A percentile compares a stretch with the other conserved stretches of the same genome.
These are phyloP conservation scores for Pammene fasciana DNA, from an alignment of 2,888 invertebrate species.

Conservation along the genomic window DNA sequence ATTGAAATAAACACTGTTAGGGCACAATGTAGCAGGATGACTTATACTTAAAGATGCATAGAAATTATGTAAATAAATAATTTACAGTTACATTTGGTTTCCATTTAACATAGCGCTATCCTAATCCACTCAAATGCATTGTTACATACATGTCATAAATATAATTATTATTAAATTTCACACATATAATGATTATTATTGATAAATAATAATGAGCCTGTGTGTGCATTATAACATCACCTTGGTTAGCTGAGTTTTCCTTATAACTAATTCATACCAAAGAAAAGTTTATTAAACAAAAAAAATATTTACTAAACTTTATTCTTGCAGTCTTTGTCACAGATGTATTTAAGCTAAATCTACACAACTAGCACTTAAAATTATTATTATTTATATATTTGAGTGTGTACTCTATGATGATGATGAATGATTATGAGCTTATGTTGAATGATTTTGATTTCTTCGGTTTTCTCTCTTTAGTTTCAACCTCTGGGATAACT, in stretches of 20 bases:
- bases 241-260: background rate
- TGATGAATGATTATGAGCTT: background rate
- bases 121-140: background rate
- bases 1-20: constrained; percentile 45
- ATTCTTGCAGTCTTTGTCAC: constrained; percentile 35
- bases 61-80: constrained; percentile 50
- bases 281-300: background rate
- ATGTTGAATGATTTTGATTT: constrained; percentile 44
- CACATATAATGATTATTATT: background rate
- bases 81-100: constrained; percentile 34
- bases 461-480: constrained; percentile 63
- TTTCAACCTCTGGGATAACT: constrained; percentile 74
- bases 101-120: constrained; percentile 13
- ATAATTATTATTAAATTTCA: background rate
- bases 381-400: background rate
- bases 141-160: background rate
- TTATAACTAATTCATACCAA: background rate
- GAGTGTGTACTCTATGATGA: background rate
- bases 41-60: constrained; percentile 28
- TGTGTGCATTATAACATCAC: background rate
- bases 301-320: constrained; percentile 11
- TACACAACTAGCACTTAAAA: constrained; percentile 24
- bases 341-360: constrained; percentile 21
- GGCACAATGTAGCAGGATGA: constrained; percentile 47
- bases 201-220: background rate